Base-by-base conservation (phyloP, 2,797 vertebrate genomes). In the Sus cebifrons region DNA sequence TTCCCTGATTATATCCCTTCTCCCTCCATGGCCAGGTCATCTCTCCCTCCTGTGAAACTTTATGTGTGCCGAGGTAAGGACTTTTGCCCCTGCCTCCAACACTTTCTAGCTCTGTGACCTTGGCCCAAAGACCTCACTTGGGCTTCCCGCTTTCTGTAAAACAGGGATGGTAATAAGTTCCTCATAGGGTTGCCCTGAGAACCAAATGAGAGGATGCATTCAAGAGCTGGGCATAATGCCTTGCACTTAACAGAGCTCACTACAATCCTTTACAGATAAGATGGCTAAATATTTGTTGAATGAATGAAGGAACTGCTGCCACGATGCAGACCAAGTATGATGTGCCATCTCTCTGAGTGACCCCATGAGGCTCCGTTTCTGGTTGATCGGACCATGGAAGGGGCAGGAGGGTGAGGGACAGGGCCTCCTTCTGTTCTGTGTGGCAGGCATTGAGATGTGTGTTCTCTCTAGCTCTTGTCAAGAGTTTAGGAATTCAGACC, bases 401-500 rank as follows among this genome's bases (percentile, higher is more conserved):
- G 88, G 75, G 68, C 25, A 62, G 62, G 29, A 64, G 32, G 58
- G 44, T 60, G 83, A 79, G 49, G 73, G 71, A 67, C 71, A 40
- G 71, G 81, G 14, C 44, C 68, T 70, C 58, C 4, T 1, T 56
- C 89, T 60, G 75, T 84, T 64, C 93, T 21, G 1, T 56, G 93
- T 36, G 84, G 77, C 84, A 74, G 93, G 67, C 97, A 75, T 89
- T 95, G 96, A 98, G 95, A 96, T 81, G 92, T 97, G 96, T 96
- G 94, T 86, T 97, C 94, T 94, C 78, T 89, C 89, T 62, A 83
- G 86, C 75, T 89, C 95, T 95, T 95, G 97, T 97, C 97, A 96
- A 87, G 97, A 96, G 89, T 96, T 96, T 97, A 98, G 97, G 97
- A 97, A 97, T 97, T 97, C 97, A 97, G 96, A 32, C 91, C 82